Conservation (phyloP, 2,888 invertebrate species). For the Eupithecia exiguata region DNA sequence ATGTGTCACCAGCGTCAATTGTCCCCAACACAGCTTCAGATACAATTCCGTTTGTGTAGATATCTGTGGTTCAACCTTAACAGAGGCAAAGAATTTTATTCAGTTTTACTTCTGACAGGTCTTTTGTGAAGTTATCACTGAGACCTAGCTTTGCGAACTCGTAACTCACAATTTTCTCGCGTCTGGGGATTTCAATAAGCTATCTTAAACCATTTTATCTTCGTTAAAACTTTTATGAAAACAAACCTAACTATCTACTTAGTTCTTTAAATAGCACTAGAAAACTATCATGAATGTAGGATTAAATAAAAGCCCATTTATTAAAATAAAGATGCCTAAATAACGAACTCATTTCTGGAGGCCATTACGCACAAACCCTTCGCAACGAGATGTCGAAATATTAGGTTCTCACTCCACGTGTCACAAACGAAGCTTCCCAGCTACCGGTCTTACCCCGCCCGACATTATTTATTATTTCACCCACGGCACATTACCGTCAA, state of each 20-base stretch:
- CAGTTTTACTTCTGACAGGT: conserved; percentile 21
- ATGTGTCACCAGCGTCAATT: not conserved
- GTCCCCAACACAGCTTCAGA: not conserved
- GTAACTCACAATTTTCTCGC: not conserved
- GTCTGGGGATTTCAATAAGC: not conserved
- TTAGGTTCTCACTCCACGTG: conserved; percentile 2
- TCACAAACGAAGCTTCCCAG: conserved; percentile 22
- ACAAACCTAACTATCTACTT: not conserved
- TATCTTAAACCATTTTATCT: not conserved
- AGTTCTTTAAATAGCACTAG: not conserved
- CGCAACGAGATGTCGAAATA: not conserved
- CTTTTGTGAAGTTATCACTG: conserved; percentile 20
- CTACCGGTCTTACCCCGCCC: conserved; percentile 10
- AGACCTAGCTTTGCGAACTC: conserved; percentile 20
- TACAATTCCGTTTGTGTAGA: not conserved
- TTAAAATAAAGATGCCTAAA: not conserved
- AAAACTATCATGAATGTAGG: not conserved
- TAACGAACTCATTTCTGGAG: not conserved
- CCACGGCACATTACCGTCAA: conserved; percentile 32
- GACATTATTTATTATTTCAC: conserved; percentile 29
- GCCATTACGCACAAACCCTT: not conserved
- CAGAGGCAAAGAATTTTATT: not conserved
- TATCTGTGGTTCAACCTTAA: not conserved
- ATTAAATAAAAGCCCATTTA: not conserved
- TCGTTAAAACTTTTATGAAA: not conserved